A percentile compares a stretch with the other conserved stretches of the same genome.
These are phyloP conservation scores for Amazona ochrocephala DNA, from an alignment of 2,797 vertebrate genomes.

Conservation along the genomic window DNA sequence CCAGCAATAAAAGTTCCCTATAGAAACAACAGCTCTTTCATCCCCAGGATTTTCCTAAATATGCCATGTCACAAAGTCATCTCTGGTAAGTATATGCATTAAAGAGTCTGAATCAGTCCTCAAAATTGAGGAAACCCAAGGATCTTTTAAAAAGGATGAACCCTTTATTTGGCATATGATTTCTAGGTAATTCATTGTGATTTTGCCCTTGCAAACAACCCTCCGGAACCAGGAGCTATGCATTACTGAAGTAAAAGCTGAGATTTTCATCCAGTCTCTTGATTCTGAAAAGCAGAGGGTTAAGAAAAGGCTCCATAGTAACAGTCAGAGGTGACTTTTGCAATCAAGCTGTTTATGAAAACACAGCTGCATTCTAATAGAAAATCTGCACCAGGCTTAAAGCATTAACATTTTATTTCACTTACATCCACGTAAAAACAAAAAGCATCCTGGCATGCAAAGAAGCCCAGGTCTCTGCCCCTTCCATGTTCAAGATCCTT, in stretches of 20 bases:
- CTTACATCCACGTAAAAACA: neutral
- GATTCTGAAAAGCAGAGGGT: neutral
- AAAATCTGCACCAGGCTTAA: neutral
- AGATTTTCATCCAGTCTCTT: neutral
- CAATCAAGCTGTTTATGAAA: neutral
- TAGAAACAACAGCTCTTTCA: neutral
- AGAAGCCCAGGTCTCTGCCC: neutral
- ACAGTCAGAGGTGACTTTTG: neutral
- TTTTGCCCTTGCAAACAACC: neutral
- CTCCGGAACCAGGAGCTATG: neutral
- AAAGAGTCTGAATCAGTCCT: neutral
- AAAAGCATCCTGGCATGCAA: neutral
- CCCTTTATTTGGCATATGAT: neutral
- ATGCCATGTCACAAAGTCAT: neutral
- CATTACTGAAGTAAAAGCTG: neutral
- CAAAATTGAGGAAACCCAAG: neutral
- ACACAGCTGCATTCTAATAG: neutral
- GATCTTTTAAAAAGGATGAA: neutral
- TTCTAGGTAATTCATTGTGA: neutral
- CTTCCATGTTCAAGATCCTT: neutral
- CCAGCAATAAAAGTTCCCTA: neutral
- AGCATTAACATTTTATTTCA: slow-evolving; percentile 11
- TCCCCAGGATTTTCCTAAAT: neutral
- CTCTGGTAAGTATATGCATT: neutral
- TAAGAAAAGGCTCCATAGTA: neutral